These are phyloP conservation scores for Dunckerocampus dactyliophorus DNA, from an alignment of 2,113 vertebrate genomes.

Conservation along the genomic window DNA sequence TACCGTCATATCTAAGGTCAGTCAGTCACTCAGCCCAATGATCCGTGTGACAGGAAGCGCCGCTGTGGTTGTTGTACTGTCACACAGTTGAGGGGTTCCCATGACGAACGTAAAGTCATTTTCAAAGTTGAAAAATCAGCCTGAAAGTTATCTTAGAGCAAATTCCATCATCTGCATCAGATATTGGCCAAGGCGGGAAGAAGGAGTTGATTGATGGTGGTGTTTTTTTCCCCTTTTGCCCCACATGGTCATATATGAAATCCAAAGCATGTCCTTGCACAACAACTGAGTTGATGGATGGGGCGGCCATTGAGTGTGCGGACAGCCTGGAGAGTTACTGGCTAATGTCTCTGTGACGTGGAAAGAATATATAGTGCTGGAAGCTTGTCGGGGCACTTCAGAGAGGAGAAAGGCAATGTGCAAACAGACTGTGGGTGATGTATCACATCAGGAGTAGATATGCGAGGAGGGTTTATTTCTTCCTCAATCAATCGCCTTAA, in stretches of 20 bases:
- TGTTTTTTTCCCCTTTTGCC: constrained; percentile 9
- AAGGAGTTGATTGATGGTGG: constrained; percentile 31
- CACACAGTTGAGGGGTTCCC: constrained; percentile 6
- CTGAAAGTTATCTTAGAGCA: constrained; percentile 26
- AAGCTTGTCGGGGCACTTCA: constrained; percentile 15
- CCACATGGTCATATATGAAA: background rate
- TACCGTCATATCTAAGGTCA: constrained; percentile 25
- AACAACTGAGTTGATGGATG: constrained; percentile 25
- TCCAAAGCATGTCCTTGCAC: constrained; percentile 11
- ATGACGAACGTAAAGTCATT: constrained; percentile 1
- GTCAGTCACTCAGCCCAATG: constrained; percentile 7
- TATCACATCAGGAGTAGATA: constrained; percentile 11
- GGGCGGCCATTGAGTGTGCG: constrained; percentile 9
- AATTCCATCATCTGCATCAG: constrained; percentile 24
- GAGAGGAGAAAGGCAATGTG: constrained; percentile 9
- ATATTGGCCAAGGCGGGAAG: background rate
- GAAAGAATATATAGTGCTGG: constrained; percentile 14
- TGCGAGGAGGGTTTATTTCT: constrained; percentile 25
- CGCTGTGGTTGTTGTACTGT: background rate
- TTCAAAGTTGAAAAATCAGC: constrained; percentile 3
- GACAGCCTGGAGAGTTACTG: constrained; percentile 6
- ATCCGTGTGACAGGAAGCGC: constrained; percentile 14
- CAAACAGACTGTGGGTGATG: constrained; percentile 38
- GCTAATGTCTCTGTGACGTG: constrained; percentile 26
- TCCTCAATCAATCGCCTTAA: constrained; percentile 20